Evolutionary conservation across 2,888 invertebrate species (phyloP), one percentile per base, ranked within the genome.

Genomic region (Stenchaetothrips biformis): DNA sequence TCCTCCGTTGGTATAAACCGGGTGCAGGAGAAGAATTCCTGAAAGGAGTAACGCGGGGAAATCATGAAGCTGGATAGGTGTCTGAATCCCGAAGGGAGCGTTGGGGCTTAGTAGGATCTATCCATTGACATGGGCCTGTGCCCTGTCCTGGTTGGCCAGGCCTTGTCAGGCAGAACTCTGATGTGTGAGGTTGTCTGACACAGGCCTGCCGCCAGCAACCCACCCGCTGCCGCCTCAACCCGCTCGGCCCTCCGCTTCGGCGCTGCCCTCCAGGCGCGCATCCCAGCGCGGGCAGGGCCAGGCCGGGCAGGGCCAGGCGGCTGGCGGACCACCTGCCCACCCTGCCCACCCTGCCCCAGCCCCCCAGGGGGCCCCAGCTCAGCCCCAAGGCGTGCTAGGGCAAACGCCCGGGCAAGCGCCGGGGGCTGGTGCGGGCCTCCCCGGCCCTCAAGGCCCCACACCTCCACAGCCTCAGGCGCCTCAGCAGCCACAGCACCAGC

Each of bases 231-330:
- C 85, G 47, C 84, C 84, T n/a, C 85, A 85, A 80, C 85, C 85
- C 13, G 83, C 85, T 7, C 82, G 85, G 67, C 84, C 86, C 84
- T 87, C 86, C 83, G 86, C 86, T 21, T 86, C 87, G 81, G 86
- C 86, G 79, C 87, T 87, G 82, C 84, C 85, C 82, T 86, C 87
- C 82, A 87, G 86, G 83, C 84, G 85, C 59, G 85, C 67, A 21
- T n/a, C 80, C 78, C 47, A 37, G n/a, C 21, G 47, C 80, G 37
- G 37, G 37, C 37, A 37, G 37, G 37, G 37, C n/a, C 18, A 25
- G 7, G 25, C 25, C 7, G 7, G n/a, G n/a, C n/a, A n/a, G n/a
- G n/a, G 53, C 53, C 53, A 21, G 49, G 18, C 79, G n/a, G 9
- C 18, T 11, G 21, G 7, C 53, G 59, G n/a, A 37, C 79, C 2